Evolutionary conservation across 1,140 invertebrate genomes (phyloP), one percentile per base, ranked within the genome.

Genomic region (Aphelinus atriplicis): DNA sequence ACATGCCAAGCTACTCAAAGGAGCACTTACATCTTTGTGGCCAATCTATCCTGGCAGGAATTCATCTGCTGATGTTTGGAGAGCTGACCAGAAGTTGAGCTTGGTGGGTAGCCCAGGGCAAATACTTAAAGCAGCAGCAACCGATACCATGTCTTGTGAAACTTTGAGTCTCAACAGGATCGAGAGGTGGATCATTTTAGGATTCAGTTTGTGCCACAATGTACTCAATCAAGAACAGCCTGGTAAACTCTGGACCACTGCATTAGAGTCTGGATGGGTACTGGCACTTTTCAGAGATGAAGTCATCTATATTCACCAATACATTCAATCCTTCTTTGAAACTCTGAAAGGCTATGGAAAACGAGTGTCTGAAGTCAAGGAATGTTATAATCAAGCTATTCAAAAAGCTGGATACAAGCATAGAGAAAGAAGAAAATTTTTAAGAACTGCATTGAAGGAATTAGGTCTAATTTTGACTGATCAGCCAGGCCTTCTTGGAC

Each of bases 121-220:
- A 78, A 91, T 99, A 69, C 89, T 99, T 10, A 98, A 97, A 87
- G 95, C 97, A n/a, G 94, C 96, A 7, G 92, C 95, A 77, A 98
- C 96, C 1, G 97, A 98, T 74, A 97, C 95, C 73, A 97, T 98
- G 90, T 97, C 97, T 10, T 99, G 97, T 88, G 98, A 99, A 89
- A 99, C 96, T 88, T 85, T 99, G 47, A 98, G 97, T 9, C 88
- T 99, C 56, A 98, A 99, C 83, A 91, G 92, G 64, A 94, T 99
- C 89, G 98, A 99, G 84, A 92, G 95, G 83, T 99, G 97, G 97
- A 95, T 99, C 46, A 95, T 99, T 80, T 95, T 98, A 86, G 97
- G 97, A 0, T 94, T 97, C 78, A 91, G 97, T 60, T 87, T 99
- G 1, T 97, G 96, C 85, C 96, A 98, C 87, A 93, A 94, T 80